Conservation (phyloP, 2,797 vertebrate genomes). For the Sebastes matsubarae region DNA sequence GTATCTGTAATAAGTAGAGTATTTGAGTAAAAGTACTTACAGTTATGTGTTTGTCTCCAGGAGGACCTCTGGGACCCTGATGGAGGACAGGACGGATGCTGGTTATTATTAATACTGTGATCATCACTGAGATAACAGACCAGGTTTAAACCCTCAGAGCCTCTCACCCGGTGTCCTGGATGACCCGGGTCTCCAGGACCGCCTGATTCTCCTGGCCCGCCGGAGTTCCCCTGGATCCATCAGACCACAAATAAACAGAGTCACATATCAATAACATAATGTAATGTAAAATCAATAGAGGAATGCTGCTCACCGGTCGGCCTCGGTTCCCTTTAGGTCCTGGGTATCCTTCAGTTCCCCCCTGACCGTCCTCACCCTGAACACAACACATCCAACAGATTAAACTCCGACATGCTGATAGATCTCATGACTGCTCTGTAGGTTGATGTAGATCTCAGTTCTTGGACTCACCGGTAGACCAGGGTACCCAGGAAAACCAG, state of each 20-base stretch:
- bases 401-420: not conserved
- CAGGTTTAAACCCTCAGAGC: not conserved
- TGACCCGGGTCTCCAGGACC: slow-evolving; percentile 52
- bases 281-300: not conserved
- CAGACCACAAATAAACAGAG: not conserved
- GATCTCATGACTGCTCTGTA: not conserved
- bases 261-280: not conserved
- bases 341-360: slow-evolving; percentile 74
- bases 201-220: slow-evolving; percentile 53
- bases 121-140: not conserved
- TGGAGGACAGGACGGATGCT: not conserved
- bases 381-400: not conserved
- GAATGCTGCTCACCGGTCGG: slow-evolving; percentile 75
- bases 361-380: slow-evolving; percentile 84
- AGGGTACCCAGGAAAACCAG: slow-evolving; percentile 84
- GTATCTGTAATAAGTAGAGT: not conserved
- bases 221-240: slow-evolving; percentile 69
- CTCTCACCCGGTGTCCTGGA: slow-evolving; percentile 66
- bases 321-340: slow-evolving; percentile 84
- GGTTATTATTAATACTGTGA: not conserved
- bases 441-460: not conserved
- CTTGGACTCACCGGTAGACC: slow-evolving; percentile 78
- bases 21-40: slow-evolving; percentile 66
- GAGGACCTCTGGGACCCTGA: slow-evolving; percentile 78
- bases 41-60: slow-evolving; percentile 62